These are phyloP conservation scores for Microctonus hyperodae DNA, from an alignment of 2,888 invertebrate genomes.

Conservation along the genomic window DNA sequence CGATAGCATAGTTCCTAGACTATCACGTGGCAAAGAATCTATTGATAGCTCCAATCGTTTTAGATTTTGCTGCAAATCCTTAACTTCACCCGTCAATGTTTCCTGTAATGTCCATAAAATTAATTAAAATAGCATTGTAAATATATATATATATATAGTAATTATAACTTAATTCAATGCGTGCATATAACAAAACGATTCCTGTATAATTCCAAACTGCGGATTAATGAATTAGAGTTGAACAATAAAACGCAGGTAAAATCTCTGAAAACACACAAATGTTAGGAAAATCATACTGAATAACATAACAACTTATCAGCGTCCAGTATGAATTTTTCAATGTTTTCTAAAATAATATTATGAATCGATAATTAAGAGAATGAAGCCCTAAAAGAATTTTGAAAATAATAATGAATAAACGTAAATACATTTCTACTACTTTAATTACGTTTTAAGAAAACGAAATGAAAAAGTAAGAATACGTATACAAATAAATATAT, in stretches of 20 bases:
- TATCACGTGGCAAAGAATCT: constrained; percentile 74
- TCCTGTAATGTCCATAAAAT: constrained; percentile 49
- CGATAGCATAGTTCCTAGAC: constrained; percentile 75
- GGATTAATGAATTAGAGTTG: constrained; percentile 49
- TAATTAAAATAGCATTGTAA: neutral
- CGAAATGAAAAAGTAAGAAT: too few relatives aligned
- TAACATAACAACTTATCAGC: constrained; percentile 25
- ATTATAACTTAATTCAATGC: constrained; percentile 31
- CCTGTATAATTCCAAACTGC: constrained; percentile 39
- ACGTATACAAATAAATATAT: too few relatives aligned
- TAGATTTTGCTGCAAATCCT: constrained; percentile 74
- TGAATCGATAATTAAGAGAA: neutral
- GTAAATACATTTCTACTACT: too few relatives aligned
- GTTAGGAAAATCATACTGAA: neutral
- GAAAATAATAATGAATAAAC: neutral
- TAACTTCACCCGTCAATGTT: constrained; percentile 68
- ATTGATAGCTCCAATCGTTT: constrained; percentile 73
- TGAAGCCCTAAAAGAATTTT: neutral
- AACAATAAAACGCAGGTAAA: constrained; percentile 41
- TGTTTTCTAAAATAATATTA: constrained; percentile 20
- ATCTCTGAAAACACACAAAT: constrained; percentile 42
- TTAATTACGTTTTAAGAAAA: too few relatives aligned
- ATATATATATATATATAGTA: neutral
- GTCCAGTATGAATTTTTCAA: constrained; percentile 29
- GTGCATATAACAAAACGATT: constrained; percentile 37